phyloP scores from a whole-genome alignment of 2,888 invertebrate species.

The Antitype chi region DNA sequence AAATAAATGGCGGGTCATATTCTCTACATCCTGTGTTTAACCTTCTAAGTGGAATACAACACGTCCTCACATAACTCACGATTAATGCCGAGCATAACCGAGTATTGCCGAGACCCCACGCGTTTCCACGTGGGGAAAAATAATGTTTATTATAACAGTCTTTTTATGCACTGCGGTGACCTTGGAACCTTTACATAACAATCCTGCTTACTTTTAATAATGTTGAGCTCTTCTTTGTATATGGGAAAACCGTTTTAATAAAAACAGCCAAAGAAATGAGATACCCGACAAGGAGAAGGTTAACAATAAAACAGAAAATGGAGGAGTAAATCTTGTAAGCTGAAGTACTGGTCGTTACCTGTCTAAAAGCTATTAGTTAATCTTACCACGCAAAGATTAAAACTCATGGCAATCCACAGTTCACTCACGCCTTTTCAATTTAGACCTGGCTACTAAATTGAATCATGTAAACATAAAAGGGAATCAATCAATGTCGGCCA shows the following conservation, averaged over 20 bases:
- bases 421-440: background rate
- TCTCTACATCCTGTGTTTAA: conserved; percentile 58
- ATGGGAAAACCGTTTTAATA: background rate
- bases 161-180: conserved; percentile 36
- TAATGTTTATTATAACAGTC: conserved; percentile 48
- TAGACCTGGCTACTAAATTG: background rate
- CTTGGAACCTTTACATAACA: conserved; percentile 18
- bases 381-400: background rate
- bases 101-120: conserved; percentile 49
- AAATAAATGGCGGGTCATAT: conserved; percentile 54
- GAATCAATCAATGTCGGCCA: conserved; percentile 23
- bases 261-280: background rate
- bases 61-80: conserved; percentile 58
- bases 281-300: no score
- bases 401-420: background rate
- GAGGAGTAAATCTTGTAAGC: no score
- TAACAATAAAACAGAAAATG: background rate
- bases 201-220: conserved; percentile 8
- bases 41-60: conserved; percentile 56
- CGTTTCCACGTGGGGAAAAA: conserved; percentile 54
- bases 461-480: conserved; percentile 1
- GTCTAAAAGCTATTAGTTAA: background rate
- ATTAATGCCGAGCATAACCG: conserved; percentile 54
- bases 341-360: background rate
- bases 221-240: background rate